Evolutionary conservation across 1,140 invertebrate genomes (phyloP).

Genomic region (Tetranychus cinnabarinus): DNA sequence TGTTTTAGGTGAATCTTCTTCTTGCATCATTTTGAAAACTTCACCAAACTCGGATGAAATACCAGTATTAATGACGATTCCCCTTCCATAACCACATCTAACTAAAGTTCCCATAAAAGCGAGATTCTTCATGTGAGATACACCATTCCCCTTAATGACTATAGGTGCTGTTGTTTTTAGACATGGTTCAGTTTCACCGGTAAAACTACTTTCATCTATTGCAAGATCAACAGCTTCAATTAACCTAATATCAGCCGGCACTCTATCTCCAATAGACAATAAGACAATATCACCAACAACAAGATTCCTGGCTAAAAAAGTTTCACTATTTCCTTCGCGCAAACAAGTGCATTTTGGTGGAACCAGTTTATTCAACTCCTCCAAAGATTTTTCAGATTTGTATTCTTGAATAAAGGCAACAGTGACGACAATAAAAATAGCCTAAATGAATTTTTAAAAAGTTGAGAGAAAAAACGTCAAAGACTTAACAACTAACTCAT

Average conservation of each 20-base stretch:
- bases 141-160: constrained; percentile 10
- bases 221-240: constrained; percentile 63
- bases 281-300: constrained; percentile 94
- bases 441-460: constrained; percentile 23
- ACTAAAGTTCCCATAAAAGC: constrained; percentile 97
- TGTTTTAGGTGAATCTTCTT: constrained; percentile 91
- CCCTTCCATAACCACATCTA: constrained; percentile 86
- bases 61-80: constrained; percentile 88
- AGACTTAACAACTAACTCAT: no score
- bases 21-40: constrained; percentile 97
- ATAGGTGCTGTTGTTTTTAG: constrained; percentile 30
- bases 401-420: constrained; percentile 94
- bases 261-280: constrained; percentile 76
- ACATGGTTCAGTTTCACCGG: constrained; percentile 51
- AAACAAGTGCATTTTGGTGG: constrained; percentile 39
- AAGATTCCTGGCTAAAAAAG: constrained; percentile 74
- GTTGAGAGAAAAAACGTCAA: no score
- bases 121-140: constrained; percentile 58
- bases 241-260: constrained; percentile 81
- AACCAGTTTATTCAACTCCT: constrained; percentile 92
- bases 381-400: constrained; percentile 93
- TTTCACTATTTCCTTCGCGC: constrained; percentile 60
- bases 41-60: constrained; percentile 92
- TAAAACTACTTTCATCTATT: constrained; percentile 96
- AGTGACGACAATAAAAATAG: constrained; percentile 86